Conservation (phyloP, 2,888 invertebrate species). For the Pseudanteris insignis region DNA sequence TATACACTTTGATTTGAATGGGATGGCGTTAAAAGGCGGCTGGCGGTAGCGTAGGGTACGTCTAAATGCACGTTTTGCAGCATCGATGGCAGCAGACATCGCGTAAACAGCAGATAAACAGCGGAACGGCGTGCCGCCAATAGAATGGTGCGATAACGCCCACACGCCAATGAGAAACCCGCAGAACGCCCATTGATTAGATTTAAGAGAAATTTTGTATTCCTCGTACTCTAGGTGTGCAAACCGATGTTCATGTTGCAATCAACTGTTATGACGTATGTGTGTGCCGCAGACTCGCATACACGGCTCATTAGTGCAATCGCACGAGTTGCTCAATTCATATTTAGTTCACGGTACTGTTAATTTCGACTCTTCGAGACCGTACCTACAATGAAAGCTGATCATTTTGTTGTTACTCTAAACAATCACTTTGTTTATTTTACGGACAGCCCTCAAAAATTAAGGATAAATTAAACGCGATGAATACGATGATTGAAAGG, state of each 20-base stretch:
- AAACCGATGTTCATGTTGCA: constrained; percentile 52
- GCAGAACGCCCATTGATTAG: constrained; percentile 64
- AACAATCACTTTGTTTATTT: too few relatives aligned
- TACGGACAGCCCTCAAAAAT: too few relatives aligned
- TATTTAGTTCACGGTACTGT: too few relatives aligned
- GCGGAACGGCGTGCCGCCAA: constrained; percentile 47
- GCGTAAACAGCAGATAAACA: constrained; percentile 34
- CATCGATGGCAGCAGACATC: constrained; percentile 40
- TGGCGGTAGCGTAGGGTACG: constrained; percentile 23
- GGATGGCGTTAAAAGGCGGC: constrained; percentile 8
- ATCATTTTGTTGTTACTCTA: too few relatives aligned
- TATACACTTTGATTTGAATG: too few relatives aligned
- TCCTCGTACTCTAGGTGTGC: constrained; percentile 46
- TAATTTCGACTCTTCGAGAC: too few relatives aligned
- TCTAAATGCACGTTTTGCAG: constrained; percentile 5
- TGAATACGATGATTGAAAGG: too few relatives aligned
- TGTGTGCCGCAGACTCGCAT: neutral
- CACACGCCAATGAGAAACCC: constrained; percentile 61
- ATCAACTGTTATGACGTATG: constrained; percentile 8
- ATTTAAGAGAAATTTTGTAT: constrained; percentile 49
- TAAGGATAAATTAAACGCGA: too few relatives aligned
- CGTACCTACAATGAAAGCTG: too few relatives aligned
- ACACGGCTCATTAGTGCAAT: constrained; percentile 1
- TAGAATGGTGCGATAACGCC: constrained; percentile 57
- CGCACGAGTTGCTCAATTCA: too few relatives aligned